Percentiles rank a stretch among this genome's conserved stretches.
Conservation (phyloP, 2,888 invertebrate species). For the Latheticus oryzae region DNA sequence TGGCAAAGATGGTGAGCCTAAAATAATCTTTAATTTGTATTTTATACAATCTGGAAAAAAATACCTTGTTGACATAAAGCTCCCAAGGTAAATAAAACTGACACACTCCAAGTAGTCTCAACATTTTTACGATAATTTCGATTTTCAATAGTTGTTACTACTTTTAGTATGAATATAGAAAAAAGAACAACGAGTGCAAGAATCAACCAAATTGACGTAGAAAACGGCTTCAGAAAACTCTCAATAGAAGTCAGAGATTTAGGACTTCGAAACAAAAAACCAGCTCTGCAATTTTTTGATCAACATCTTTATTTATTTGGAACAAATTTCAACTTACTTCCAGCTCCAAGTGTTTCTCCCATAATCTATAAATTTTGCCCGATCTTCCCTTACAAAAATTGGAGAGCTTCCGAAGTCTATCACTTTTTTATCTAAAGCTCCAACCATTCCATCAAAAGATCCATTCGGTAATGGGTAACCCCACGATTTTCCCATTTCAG, state of each 20-base stretch:
- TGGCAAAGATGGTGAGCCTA: conserved; percentile 51
- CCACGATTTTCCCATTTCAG: conserved; percentile 54
- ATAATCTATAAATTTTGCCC: conserved; percentile 55
- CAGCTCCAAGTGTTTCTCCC: conserved; percentile 58
- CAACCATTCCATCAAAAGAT: conserved; percentile 58
- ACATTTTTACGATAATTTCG: conserved; percentile 20
- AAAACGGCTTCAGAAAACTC: conserved; percentile 56
- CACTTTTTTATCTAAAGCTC: conserved; percentile 49
- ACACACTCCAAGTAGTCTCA: conserved; percentile 53
- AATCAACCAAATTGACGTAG: conserved; percentile 53
- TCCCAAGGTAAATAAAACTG: conserved; percentile 51
- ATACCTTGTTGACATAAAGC: conserved; percentile 60
- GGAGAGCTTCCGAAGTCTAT: conserved; percentile 58
- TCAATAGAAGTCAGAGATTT: conserved; percentile 53
- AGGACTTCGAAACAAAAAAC: conserved; percentile 57
- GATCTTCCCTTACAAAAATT: conserved; percentile 55
- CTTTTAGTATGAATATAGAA: conserved; percentile 47
- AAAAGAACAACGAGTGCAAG: conserved; percentile 45
- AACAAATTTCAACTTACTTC: no score
- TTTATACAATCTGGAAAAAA: conserved; percentile 1
- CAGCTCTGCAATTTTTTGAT: conserved; percentile 50
- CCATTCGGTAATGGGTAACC: conserved; percentile 55
- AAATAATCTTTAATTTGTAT: neutral
- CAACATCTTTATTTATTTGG: no score
- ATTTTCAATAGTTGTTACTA: conserved; percentile 48